A percentile compares a stretch with the other conserved stretches of the same genome.
Conservation (phyloP, 2,888 invertebrate genomes). For the Agriopis aurantiaria region DNA sequence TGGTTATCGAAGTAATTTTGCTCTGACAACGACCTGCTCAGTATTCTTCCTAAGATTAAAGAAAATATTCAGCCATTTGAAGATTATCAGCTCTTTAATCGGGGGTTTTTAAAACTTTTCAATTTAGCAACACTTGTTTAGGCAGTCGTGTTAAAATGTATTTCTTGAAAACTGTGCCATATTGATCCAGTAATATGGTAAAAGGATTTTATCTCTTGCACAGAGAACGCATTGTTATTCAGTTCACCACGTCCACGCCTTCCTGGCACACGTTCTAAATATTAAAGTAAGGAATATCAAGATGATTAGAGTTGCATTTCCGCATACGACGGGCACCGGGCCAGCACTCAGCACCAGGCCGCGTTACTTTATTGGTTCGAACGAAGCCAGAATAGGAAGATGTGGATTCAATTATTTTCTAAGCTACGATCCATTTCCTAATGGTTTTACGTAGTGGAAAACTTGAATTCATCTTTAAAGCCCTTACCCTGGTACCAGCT, state of each 20-base stretch:
- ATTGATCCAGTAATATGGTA: constrained; percentile 3
- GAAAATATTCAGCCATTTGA: too few species aligned
- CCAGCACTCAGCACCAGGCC: constrained; percentile 35
- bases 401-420: constrained; percentile 29
- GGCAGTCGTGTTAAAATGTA: too few species aligned
- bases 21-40: too few species aligned
- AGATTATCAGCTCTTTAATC: too few species aligned
- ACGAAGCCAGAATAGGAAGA: constrained; percentile 27
- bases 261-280: constrained; percentile 26
- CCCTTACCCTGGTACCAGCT: background rate
- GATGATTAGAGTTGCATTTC: constrained; percentile 39
- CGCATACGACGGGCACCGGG: constrained; percentile 39
- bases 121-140: too few species aligned
- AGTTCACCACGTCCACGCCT: constrained; percentile 27
- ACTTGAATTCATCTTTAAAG: background rate
- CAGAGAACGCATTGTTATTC: constrained; percentile 31
- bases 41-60: too few species aligned
- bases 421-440: constrained; percentile 1
- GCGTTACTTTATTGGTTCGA: constrained; percentile 39
- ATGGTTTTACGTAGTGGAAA: background rate
- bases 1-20: too few species aligned
- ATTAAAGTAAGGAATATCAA: constrained; percentile 39
- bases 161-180: background rate
- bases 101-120: too few species aligned
- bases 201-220: constrained; percentile 5